Evolutionary conservation across 2,113 vertebrate species (phyloP).

Genomic region (Rattus norvegicus): GRCr8 NC_086029.1:70724501-70725000

Average conservation of each 20-base stretch:
- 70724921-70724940: not conserved
- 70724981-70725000: not conserved
- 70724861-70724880: too few species aligned
- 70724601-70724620: slow-evolving; percentile 26
- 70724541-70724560: slow-evolving; percentile 67
- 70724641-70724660: not conserved
- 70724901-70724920: not conserved
- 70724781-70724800: not conserved
- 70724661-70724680: not conserved
- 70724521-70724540: slow-evolving; percentile 54
- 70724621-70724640: slow-evolving; percentile 8
- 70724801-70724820: not conserved
- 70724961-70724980: slow-evolving; percentile 1
- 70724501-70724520: slow-evolving; percentile 65
- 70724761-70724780: not conserved
- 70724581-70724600: slow-evolving; percentile 46
- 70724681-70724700: not conserved
- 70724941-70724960: not conserved
- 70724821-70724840: not conserved
- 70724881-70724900: too few species aligned
- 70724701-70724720: not conserved
- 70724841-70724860: too few species aligned
- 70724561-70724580: slow-evolving; percentile 59
- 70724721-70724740: not conserved
- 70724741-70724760: not conserved